A percentile compares a stretch with the other conserved stretches of the same genome.
These are phyloP conservation scores for Ectropis grisescens DNA, from an alignment of 1,140 invertebrate species.

Conservation along the genomic window DNA sequence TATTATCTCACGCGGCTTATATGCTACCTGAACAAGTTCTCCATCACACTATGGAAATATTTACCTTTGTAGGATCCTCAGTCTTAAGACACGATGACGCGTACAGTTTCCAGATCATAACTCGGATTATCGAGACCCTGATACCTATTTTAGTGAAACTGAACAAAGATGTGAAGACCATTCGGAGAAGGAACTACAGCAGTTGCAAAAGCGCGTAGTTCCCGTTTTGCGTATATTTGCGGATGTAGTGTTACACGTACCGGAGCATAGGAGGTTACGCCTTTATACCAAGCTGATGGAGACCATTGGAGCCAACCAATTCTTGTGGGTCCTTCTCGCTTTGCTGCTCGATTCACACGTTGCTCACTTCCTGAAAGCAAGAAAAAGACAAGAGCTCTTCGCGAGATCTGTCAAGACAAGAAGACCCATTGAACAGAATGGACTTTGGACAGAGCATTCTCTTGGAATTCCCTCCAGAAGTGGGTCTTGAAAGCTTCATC, in stretches of 20 bases:
- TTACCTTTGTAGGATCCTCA: conserved; percentile 95
- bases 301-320: conserved; percentile 77
- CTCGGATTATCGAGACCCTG: conserved; percentile 90
- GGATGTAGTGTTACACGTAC: conserved; percentile 89
- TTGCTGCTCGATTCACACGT: conserved; percentile 80
- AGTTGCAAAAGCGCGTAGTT: conserved; percentile 67
- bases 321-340: conserved; percentile 84
- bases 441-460: conserved; percentile 79
- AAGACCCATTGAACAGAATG: conserved; percentile 70
- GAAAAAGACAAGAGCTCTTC: conserved; percentile 30
- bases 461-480: conserved; percentile 74
- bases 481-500: conserved; percentile 76
- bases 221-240: conserved; percentile 90
- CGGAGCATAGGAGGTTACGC: conserved; percentile 85
- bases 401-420: conserved; percentile 46
- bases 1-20: conserved; percentile 82
- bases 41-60: conserved; percentile 94
- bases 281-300: conserved; percentile 85
- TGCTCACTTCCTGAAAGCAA: conserved; percentile 61
- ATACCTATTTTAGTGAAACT: conserved; percentile 84
- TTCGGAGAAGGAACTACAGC: conserved; percentile 56
- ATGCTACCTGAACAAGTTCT: conserved; percentile 87
- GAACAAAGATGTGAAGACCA: conserved; percentile 61
- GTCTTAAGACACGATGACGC: conserved; percentile 92
- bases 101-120: conserved; percentile 94